phyloP scores from a whole-genome alignment of 2,888 invertebrate genomes.

The Cynaeus angustus region DNA sequence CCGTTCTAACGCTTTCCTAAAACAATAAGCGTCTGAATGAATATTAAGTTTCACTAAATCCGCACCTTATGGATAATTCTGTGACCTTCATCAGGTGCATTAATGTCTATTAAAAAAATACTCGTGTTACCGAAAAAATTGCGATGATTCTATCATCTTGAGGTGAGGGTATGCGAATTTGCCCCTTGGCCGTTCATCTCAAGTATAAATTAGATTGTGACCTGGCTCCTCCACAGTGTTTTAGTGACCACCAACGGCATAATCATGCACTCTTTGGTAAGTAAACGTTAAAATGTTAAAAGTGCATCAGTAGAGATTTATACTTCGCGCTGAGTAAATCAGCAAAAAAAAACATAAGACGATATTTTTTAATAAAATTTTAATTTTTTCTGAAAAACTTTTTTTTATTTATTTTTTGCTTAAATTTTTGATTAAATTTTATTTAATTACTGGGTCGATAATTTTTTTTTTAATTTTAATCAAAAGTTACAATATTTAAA shows the following conservation, averaged over 20 bases:
- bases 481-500: not conserved
- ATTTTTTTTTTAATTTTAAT: constrained; percentile 1
- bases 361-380: too few relatives aligned
- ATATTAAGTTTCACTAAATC: constrained; percentile 20
- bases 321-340: not conserved
- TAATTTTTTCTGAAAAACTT: too few relatives aligned
- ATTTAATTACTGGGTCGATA: too few relatives aligned
- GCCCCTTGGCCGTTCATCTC: constrained; percentile 49
- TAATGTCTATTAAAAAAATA: constrained; percentile 35
- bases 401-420: too few relatives aligned
- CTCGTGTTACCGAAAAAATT: constrained; percentile 33
- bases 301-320: constrained; percentile 19
- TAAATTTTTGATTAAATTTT: too few relatives aligned
- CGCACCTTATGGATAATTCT: constrained; percentile 33
- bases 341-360: too few relatives aligned
- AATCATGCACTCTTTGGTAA: constrained; percentile 50
- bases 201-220: constrained; percentile 51
- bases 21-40: constrained; percentile 15
- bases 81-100: constrained; percentile 41
- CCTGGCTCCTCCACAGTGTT: constrained; percentile 49
- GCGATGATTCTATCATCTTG: constrained; percentile 37
- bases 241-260: constrained; percentile 48
- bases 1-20: constrained; percentile 15
- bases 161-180: constrained; percentile 48
- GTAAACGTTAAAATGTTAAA: constrained; percentile 13